Conservation (phyloP, 2,113 vertebrate genomes). For the Antechinus stuartii region DNA sequence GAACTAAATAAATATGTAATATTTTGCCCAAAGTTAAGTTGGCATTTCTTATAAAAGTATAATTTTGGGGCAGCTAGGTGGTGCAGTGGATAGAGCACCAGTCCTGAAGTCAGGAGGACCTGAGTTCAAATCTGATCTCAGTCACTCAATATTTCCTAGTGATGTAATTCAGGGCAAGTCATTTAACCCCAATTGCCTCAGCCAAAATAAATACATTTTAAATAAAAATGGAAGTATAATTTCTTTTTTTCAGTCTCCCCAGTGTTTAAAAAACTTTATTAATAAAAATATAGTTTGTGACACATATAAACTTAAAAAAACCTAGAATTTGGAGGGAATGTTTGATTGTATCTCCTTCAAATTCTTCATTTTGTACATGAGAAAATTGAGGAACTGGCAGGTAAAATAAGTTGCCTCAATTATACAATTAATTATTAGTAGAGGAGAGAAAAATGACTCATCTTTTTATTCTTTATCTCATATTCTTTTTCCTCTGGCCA, state of each 20-base stretch:
- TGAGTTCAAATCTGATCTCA: no score
- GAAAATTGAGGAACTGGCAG: not conserved
- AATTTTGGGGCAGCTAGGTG: not conserved
- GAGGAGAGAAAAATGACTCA: not conserved
- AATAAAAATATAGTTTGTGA: not conserved
- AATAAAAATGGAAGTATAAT: not conserved
- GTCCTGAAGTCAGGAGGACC: no score
- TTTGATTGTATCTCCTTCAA: not conserved
- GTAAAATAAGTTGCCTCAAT: not conserved
- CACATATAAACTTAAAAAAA: not conserved
- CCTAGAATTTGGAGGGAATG: not conserved
- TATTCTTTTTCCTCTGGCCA: not conserved
- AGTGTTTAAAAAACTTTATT: not conserved
- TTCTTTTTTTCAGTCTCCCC: not conserved
- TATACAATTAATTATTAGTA: not conserved
- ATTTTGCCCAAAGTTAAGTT: not conserved
- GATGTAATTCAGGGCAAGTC: no score
- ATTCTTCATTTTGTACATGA: not conserved
- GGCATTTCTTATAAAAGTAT: not conserved
- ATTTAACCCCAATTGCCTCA: no score
- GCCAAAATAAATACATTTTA: no score
- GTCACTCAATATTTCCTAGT: no score
- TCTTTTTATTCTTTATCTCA: not conserved
- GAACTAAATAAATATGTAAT: not conserved
- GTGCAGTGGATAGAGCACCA: no score